These are phyloP conservation scores for Dreissena polymorpha DNA, from an alignment of 1,140 invertebrate species.

Conservation along the genomic window DNA sequence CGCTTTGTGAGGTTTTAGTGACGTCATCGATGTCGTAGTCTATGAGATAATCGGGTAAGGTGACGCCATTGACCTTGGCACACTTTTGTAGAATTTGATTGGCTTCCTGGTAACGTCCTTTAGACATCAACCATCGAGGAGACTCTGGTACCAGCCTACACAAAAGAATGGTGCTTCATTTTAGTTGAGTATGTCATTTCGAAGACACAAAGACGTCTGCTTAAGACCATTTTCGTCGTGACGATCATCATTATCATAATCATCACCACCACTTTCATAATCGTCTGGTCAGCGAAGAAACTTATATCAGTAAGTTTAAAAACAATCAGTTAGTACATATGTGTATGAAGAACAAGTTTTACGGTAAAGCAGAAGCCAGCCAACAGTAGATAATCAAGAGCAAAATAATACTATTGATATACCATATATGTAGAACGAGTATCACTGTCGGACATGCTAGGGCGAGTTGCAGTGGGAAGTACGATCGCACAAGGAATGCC, in stretches of 20 bases:
- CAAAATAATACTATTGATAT: neutral
- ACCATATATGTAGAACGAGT: conserved; percentile 83
- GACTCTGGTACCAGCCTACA: conserved; percentile 65
- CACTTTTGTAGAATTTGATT: conserved; percentile 60
- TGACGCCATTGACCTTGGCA: conserved; percentile 67
- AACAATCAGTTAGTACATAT: too few relatives aligned
- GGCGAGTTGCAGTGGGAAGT: conserved; percentile 66
- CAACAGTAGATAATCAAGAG: too few relatives aligned
- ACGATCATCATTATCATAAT: too few relatives aligned
- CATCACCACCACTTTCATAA: too few relatives aligned
- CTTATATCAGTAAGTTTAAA: too few relatives aligned
- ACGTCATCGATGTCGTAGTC: conserved; percentile 17
- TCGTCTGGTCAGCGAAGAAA: neutral
- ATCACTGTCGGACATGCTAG: conserved; percentile 87
- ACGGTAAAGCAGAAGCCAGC: too few relatives aligned
- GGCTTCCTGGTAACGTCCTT: conserved; percentile 58
- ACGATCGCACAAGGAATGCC: too few relatives aligned
- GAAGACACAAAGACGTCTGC: too few relatives aligned
- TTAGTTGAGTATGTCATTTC: too few relatives aligned
- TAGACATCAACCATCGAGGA: conserved; percentile 64
- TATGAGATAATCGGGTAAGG: conserved; percentile 57
- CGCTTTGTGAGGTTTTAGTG: conserved; percentile 5
- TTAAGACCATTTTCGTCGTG: too few relatives aligned
- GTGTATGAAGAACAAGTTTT: too few relatives aligned
- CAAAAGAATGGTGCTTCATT: too few relatives aligned